Base-by-base conservation (phyloP, 1,140 invertebrate species). In the Steinernema feltiae region DNA sequence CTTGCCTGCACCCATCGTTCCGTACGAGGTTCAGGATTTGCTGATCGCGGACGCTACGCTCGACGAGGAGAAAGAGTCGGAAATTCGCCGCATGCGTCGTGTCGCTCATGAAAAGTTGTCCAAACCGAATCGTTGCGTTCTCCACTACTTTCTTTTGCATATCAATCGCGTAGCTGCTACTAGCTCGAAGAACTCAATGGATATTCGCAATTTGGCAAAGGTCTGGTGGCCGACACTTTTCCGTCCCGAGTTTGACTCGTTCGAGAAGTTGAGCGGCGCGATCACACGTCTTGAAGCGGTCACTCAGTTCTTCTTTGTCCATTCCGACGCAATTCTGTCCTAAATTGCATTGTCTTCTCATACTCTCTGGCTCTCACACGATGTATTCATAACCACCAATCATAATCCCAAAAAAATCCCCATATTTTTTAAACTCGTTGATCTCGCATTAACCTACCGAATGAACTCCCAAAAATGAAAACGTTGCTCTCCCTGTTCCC, bases 201-300 rank as follows among this genome's bases (percentile, higher is more conserved):
- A 96, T 88, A 93, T 92, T 86, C 93, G 95, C 88, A 97, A 97
- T 88, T 87, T 97, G 82, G 94, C 94, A 46, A 95, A 96, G 82
- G 97, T 94, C 87, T 97, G 94, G 93, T 97, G 95, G 94, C 95
- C 95, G 76, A 98, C 95, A 27, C 89, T 98, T 73, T 90, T 97
- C 83, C 93, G 94, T 74, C 93, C 96, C 83, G 93, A 96, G 87
- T 96, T 98, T 87, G 93, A 91, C 78, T 93, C 95, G 69, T 81
- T 81, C 48, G 76, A 80, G 35, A 46, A 24, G 48, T 69, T 80
- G 69, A 53, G 70, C 30, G 32, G 32, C 15, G 35, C 35, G 41
- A 48, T 76, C 69, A n/a, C 76, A 0, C 32, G 31, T 41, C 70
- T 79, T 29, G 78, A 79, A 53, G 15, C 69, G 70, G 77, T 76